Evolutionary conservation across 2,888 invertebrate species (phyloP), one percentile per base, ranked within the genome.

Genomic region (Lottia scabra): DNA sequence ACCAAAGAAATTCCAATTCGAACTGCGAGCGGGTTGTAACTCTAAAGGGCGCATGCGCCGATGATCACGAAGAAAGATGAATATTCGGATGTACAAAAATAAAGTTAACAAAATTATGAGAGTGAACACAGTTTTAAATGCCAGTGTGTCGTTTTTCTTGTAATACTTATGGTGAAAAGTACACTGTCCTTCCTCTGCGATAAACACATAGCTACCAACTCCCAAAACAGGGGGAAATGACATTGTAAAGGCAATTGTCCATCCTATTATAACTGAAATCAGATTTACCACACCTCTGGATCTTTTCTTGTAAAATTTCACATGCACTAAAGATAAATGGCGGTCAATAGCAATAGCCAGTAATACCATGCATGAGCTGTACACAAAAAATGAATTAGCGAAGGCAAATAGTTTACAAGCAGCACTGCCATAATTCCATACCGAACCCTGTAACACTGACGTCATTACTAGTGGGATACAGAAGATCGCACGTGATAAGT

Each of bases 191-290:
- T 87, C 86, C 30, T 80, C 77, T 13, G 80, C 79, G 27, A 85
- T 80, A 75, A 84, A 87, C 19, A 76, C 77, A 76, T 87, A 87
- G 0, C 84, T 81, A 2, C 85, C 86, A 10, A 84, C 71, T 45
- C 86, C 86, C 44, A 87, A 82, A 30, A 87, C 82, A 6, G 87
- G 87, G 30, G 87, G 87, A 73, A 87, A 86, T 23, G 85, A 83
- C 45, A 85, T 78, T 46, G 83, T 77, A 73, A 85, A 84, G 10
- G 86, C 83, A 15, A 85, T 78, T 10, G 83, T 76, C 85, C 85
- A 85, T 0, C 83, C 84, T 12, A 85, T 66, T 10, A 85, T 72
- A 26, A 85, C 81, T 10, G 83, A 75, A 8, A 80, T 80, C 6
- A 86, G 74, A 68, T 82, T 85, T 45, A 83, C 69, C 8, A 80